phyloP scores from a whole-genome alignment of 2,888 invertebrate species.

The Eupeodes luniger region DNA sequence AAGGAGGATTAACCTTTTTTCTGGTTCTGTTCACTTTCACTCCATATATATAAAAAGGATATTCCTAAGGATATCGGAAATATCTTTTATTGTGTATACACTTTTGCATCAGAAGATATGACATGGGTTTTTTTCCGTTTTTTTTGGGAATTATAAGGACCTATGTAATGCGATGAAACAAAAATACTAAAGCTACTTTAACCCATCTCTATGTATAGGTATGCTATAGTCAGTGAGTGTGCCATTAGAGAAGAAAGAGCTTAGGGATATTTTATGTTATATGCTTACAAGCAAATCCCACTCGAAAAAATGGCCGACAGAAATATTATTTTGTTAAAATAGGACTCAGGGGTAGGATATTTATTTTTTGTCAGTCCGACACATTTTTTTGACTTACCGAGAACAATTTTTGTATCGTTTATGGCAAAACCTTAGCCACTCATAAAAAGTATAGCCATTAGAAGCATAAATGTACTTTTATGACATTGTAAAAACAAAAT shows the following conservation, averaged over 20 bases:
- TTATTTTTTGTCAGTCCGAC: not conserved
- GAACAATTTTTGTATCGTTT: not conserved
- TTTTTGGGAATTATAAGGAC: not conserved
- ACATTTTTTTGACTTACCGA: no score
- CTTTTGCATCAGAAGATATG: not conserved
- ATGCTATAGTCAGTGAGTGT: not conserved
- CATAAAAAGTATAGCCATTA: not conserved
- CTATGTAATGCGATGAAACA: not conserved
- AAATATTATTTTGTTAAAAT: not conserved
- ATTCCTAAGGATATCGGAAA: not conserved
- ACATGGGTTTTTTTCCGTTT: not conserved
- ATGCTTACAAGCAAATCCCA: not conserved
- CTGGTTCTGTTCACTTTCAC: not conserved
- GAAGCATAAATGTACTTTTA: not conserved
- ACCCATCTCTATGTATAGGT: no score
- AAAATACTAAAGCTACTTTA: not conserved
- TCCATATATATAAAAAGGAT: not conserved
- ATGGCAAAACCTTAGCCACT: not conserved
- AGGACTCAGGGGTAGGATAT: not conserved
- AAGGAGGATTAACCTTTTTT: constrained; percentile 10
- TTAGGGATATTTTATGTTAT: not conserved
- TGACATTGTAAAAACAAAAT: not conserved
- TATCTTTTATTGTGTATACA: constrained; percentile 8
- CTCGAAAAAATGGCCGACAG: not conserved
- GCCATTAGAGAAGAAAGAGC: not conserved